Evolutionary conservation across 1,140 invertebrate species (phyloP).

Genomic region (Pemphigus obesinymphae): DNA sequence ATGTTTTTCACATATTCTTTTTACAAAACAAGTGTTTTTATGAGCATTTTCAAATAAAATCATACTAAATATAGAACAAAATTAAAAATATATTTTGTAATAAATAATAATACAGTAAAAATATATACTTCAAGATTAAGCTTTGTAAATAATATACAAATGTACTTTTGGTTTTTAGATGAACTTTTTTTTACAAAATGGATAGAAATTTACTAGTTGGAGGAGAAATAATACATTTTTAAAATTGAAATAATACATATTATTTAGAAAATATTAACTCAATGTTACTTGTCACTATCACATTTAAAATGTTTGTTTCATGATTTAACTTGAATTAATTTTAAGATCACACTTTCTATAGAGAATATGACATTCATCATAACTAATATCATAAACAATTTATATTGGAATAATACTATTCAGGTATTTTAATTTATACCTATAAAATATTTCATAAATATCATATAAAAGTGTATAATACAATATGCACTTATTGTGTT

Average conservation of each 20-base stretch:
- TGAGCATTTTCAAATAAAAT: background rate
- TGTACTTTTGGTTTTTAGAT: background rate
- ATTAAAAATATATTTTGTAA: background rate
- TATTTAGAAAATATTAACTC: no score
- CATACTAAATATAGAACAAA: background rate
- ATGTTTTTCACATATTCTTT: background rate
- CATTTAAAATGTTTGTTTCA: background rate
- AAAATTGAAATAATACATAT: background rate
- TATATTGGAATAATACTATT: slow-evolving; percentile 15
- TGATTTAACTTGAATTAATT: background rate
- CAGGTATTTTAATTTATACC: background rate
- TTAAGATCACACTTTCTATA: background rate
- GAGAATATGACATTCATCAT: background rate
- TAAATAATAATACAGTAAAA: background rate
- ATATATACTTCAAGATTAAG: background rate
- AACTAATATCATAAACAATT: background rate
- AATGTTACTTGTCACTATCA: background rate
- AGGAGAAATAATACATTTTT: background rate
- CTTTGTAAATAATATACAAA: background rate
- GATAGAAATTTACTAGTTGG: background rate
- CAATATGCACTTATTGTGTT: background rate
- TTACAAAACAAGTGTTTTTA: background rate
- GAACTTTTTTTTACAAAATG: background rate
- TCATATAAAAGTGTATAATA: background rate
- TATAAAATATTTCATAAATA: background rate